Evolutionary conservation across 1,140 invertebrate species (phyloP).

Genomic region (Danaus plexippus): DNA sequence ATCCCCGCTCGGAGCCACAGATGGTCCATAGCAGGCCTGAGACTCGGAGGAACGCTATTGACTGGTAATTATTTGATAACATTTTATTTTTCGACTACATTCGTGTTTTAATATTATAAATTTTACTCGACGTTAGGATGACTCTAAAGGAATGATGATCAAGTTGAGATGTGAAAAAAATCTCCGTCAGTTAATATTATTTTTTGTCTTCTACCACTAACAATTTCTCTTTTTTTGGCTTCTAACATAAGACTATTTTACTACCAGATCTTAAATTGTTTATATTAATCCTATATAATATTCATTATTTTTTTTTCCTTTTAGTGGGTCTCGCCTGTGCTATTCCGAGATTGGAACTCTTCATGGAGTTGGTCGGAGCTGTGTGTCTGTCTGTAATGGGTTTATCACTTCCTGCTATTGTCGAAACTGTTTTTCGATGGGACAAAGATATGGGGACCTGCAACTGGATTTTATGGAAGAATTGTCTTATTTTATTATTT

Average conservation of each 20-base stretch:
- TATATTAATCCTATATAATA: too few relatives aligned
- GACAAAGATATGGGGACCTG: slow-evolving; percentile 73
- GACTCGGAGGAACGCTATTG: slow-evolving; percentile 61
- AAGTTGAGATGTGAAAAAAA: too few relatives aligned
- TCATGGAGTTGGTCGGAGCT: slow-evolving; percentile 92
- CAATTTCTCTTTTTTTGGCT: too few relatives aligned
- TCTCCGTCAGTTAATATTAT: too few relatives aligned
- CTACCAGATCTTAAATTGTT: too few relatives aligned
- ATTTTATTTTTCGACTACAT: too few relatives aligned
- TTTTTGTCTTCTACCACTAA: too few relatives aligned
- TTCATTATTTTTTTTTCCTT: slow-evolving; percentile 25
- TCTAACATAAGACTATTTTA: too few relatives aligned
- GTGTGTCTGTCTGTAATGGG: slow-evolving; percentile 88
- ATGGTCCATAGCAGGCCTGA: slow-evolving; percentile 76
- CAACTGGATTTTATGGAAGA: slow-evolving; percentile 79
- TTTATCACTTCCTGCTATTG: slow-evolving; percentile 84
- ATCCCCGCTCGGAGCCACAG: slow-evolving; percentile 72
- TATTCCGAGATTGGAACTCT: slow-evolving; percentile 86
- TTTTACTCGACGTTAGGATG: too few relatives aligned
- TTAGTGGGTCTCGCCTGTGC: slow-evolving; percentile 81
- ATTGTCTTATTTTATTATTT: slow-evolving; percentile 74
- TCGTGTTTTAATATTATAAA: too few relatives aligned
- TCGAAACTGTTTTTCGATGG: slow-evolving; percentile 83
- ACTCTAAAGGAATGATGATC: too few relatives aligned
- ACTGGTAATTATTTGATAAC: slow-evolving; percentile 38